Conservation (phyloP, 2,113 vertebrate species). For the Pyrgilauda ruficollis region DNA sequence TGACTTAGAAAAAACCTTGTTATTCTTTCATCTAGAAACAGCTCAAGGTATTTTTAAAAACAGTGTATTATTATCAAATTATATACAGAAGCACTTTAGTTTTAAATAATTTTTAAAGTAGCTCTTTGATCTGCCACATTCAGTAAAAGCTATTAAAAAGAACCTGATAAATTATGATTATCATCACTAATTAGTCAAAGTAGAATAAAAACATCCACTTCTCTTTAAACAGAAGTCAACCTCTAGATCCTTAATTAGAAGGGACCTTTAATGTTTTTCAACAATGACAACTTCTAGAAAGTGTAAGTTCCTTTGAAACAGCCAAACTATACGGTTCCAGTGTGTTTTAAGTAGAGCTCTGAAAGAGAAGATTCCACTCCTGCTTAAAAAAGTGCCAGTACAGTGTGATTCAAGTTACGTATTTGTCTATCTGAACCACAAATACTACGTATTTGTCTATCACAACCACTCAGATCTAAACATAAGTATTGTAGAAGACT, state of each 20-base stretch:
- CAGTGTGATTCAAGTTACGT: neutral
- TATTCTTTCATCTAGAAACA: neutral
- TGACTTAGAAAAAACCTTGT: neutral
- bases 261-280: conserved; percentile 26
- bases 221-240: conserved; percentile 60
- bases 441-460: neutral
- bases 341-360: neutral
- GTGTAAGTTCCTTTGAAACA: conserved; percentile 29
- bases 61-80: conserved; percentile 29
- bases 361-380: neutral
- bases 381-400: neutral
- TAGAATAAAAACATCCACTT: conserved; percentile 62
- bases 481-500: neutral
- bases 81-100: conserved; percentile 22
- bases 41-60: conserved; percentile 8
- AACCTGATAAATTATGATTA: conserved; percentile 53
- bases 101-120: conserved; percentile 12
- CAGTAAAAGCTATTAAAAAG: conserved; percentile 58
- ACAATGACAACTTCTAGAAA: conserved; percentile 12
- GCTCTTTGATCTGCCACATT: conserved; percentile 44
- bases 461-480: neutral
- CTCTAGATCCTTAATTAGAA: conserved; percentile 56
- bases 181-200: conserved; percentile 52
- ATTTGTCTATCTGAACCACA: neutral
- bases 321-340: neutral